phyloP scores from a whole-genome alignment of 1,140 invertebrate genomes.

The Planococcus citri region DNA sequence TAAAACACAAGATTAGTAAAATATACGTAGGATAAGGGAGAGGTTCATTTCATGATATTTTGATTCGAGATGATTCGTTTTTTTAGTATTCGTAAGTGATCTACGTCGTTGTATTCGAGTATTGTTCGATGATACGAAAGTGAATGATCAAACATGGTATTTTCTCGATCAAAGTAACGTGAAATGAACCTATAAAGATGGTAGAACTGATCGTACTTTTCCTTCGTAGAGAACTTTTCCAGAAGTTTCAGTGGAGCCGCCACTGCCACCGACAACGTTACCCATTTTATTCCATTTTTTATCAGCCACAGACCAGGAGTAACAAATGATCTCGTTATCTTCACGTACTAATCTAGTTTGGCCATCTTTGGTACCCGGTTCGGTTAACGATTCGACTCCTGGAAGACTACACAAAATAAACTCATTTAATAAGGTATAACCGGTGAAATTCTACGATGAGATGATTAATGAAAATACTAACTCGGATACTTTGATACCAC shows the following conservation, averaged over 20 bases:
- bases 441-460: slow-evolving; percentile 14
- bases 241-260: slow-evolving; percentile 42
- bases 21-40: too few relatives aligned
- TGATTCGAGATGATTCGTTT: not conserved
- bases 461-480: slow-evolving; percentile 15
- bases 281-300: slow-evolving; percentile 74
- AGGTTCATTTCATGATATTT: too few relatives aligned
- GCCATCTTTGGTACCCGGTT: slow-evolving; percentile 69
- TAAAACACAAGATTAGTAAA: not conserved
- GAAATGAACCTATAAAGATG: not conserved
- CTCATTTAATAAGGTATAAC: slow-evolving; percentile 22
- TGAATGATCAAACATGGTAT: not conserved
- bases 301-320: slow-evolving; percentile 60
- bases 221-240: slow-evolving; percentile 72
- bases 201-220: slow-evolving; percentile 36
- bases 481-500: slow-evolving; percentile 52
- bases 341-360: slow-evolving; percentile 74
- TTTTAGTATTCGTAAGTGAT: too few relatives aligned
- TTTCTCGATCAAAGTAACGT: not conserved
- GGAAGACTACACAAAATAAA: slow-evolving; percentile 50
- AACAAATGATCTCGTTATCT: slow-evolving; percentile 57
- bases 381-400: slow-evolving; percentile 55
- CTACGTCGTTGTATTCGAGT: too few relatives aligned
- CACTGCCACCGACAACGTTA: slow-evolving; percentile 67
- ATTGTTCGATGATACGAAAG: not conserved